Percentiles rank a stretch among this genome's conserved stretches.
These are phyloP conservation scores for Mamestra configurata DNA, from an alignment of 1,140 invertebrate genomes.

Conservation along the genomic window DNA sequence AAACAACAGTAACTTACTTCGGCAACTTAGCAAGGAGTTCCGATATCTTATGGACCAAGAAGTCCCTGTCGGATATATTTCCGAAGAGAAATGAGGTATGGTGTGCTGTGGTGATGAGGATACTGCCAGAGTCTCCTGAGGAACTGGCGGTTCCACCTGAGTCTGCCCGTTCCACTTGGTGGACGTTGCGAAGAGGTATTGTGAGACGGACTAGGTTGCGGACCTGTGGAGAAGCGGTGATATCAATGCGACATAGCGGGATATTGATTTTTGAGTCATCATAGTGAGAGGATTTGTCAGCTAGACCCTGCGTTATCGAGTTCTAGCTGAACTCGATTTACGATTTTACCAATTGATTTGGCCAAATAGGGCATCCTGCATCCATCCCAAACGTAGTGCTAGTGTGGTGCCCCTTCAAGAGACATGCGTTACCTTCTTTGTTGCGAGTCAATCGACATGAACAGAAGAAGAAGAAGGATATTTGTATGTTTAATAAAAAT, in stretches of 20 bases:
- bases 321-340: no score
- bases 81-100: conserved; percentile 96
- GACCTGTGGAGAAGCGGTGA: conserved; percentile 89
- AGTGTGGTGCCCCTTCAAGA: no score
- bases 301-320: no score
- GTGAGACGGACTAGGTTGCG: conserved; percentile 95
- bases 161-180: conserved; percentile 83
- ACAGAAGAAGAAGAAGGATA: no score
- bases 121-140: conserved; percentile 92
- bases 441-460: no score
- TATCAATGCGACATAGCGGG: background rate
- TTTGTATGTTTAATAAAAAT: no score
- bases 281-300: no score
- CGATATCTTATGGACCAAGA: conserved; percentile 96
- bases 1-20: conserved; percentile 70
- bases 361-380: no score
- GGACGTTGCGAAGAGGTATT: conserved; percentile 93
- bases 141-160: conserved; percentile 74
- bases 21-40: conserved; percentile 92
- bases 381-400: no score
- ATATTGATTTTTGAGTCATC: no score
- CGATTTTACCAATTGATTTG: no score
- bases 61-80: conserved; percentile 95
- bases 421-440: no score
- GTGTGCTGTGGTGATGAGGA: conserved; percentile 94